Evolutionary conservation across 2,113 vertebrate species (phyloP).

Genomic region (Podilymbus podiceps): DNA sequence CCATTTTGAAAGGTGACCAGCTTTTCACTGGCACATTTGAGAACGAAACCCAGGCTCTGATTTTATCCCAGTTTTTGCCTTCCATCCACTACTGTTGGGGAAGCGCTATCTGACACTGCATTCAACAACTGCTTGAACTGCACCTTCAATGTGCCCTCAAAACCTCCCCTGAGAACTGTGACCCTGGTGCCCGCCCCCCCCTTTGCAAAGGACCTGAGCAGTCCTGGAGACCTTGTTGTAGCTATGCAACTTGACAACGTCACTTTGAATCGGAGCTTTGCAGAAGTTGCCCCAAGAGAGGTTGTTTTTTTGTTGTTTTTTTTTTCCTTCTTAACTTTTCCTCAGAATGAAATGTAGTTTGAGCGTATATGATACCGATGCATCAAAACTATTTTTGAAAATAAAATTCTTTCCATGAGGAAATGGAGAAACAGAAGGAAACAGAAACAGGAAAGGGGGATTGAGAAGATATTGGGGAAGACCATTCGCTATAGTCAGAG

Average conservation of each 20-base stretch:
- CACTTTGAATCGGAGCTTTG: not conserved
- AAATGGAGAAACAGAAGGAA: not conserved
- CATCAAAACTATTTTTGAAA: not conserved
- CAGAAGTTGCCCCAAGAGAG: not conserved
- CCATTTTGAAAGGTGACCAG: not conserved
- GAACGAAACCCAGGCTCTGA: not conserved
- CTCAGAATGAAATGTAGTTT: not conserved
- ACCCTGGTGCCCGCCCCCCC: not conserved
- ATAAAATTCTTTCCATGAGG: not conserved
- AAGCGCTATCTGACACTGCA: not conserved
- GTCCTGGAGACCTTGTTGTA: not conserved
- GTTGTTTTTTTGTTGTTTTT: too few species aligned
- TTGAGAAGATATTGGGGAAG: not conserved
- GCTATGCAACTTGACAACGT: not conserved
- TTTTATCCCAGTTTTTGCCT: not conserved
- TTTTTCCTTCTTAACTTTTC: not conserved
- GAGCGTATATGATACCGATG: not conserved
- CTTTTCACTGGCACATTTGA: not conserved
- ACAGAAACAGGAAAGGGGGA: not conserved
- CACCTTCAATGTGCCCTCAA: not conserved
- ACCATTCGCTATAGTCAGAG: not conserved
- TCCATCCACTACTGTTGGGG: not conserved
- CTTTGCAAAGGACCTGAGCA: not conserved
- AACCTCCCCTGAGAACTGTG: rapidly evolving
- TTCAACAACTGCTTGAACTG: not conserved